Base-by-base conservation (phyloP, 2,888 invertebrate genomes). In the Embidobia sp. region DNA sequence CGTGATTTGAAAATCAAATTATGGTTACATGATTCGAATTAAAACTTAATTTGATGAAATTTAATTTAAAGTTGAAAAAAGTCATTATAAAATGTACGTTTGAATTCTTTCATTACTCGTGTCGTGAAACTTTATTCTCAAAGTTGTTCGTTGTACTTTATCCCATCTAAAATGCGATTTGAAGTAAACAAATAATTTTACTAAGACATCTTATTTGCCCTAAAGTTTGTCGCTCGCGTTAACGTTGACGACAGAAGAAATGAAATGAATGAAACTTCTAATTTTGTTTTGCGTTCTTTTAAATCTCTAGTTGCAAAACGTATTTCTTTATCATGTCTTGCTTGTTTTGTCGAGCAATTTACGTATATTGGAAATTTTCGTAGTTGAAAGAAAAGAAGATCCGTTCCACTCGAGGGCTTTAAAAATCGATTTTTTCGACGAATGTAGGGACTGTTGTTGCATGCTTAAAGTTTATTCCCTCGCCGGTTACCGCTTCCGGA, bases 351-450 rank as follows among this genome's bases (percentile, higher is more conserved):
- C 16, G 57, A 33, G 57, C 64, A 64, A 73, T 73, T 57, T 64
- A 64, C 73, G 73, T 64, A 63, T 63, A 72, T 72, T 64, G 72
- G 55, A 64, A 72, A 72, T 48, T 72, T 63, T 72, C 57, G 51
- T 40, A 49, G 48, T 72, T 48, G 57, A 55, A 44, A 48, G 48
- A 64, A 61, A 70, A 64, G 48, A 40, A 55, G 48, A 57, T 35
- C 46, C 46, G 53, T 46, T 46, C 63, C 55, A 63, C 55, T 64
- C 31, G 19, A 66, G 29, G 57, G 44, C 46, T 74, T 59, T 48
- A 59, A 66, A 19, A 35, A 66, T 74, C 49, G 64, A 66, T 74
- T 74, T 74, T 66, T 57, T 40, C 66, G 44, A 55, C 42, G 66
- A 66, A 55, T 46, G 66, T 55, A 55, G 40, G 8, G 35, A 19